Evolutionary conservation across 1,140 invertebrate genomes (phyloP).

Genomic region (Lycorma delicatula): DNA sequence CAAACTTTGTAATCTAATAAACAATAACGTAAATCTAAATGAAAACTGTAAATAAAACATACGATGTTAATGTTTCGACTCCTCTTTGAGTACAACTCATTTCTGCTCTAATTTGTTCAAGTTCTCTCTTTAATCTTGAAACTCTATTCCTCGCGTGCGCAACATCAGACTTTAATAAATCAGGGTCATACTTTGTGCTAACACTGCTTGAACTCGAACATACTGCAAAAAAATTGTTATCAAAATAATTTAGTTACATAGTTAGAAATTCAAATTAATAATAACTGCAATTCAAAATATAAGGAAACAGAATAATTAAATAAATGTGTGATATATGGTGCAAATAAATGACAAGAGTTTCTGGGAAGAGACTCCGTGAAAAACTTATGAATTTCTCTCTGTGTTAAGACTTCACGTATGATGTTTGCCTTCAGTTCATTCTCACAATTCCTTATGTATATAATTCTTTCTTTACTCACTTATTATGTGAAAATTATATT

Average conservation of each 20-base stretch:
- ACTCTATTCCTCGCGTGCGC: conserved; percentile 80
- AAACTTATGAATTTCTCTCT: no score
- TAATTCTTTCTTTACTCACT: no score
- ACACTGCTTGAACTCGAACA: conserved; percentile 83
- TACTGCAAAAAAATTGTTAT: conserved; percentile 52
- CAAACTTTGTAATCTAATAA: conserved; percentile 5
- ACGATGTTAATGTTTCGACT: conserved; percentile 83
- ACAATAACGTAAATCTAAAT: conserved; percentile 11
- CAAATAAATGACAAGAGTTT: no score
- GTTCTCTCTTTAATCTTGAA: conserved; percentile 76
- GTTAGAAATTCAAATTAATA: not conserved
- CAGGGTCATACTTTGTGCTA: conserved; percentile 89
- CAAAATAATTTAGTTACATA: not conserved
- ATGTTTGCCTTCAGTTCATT: no score
- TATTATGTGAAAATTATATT: no score
- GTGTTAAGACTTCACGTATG: no score
- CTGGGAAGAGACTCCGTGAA: no score
- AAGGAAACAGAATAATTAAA: no score
- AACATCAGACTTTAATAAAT: conserved; percentile 86
- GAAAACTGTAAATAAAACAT: no score
- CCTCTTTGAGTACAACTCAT: conserved; percentile 86
- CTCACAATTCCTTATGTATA: no score
- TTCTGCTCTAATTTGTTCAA: conserved; percentile 85
- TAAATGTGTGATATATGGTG: no score
- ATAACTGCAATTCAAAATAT: no score